A percentile compares a stretch with the other conserved stretches of the same genome.
phyloP scores from a whole-genome alignment of 2,797 vertebrate species.

The Pipistrellus pipistrellus region DNA sequence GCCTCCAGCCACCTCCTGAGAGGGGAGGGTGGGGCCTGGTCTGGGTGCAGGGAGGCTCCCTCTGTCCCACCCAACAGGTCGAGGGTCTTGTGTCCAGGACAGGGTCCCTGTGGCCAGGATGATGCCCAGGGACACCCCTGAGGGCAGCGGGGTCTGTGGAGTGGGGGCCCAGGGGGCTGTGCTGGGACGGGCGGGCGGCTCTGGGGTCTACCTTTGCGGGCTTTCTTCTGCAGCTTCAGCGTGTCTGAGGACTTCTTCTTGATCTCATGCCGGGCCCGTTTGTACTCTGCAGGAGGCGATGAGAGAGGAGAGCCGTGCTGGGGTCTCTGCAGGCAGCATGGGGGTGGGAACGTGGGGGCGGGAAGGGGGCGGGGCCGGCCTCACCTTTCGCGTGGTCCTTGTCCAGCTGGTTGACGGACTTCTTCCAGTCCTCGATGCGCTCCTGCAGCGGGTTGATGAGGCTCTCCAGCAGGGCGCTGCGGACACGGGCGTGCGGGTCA shows the following conservation, averaged over 20 bases:
- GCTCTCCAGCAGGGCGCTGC: constrained; percentile 96
- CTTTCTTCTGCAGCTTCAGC: constrained; percentile 98
- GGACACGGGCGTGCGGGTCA: constrained; percentile 14
- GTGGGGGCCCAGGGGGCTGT: background rate
- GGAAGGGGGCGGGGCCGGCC: fast-evolving
- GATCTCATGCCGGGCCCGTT: constrained; percentile 97
- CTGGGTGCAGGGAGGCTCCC: constrained; percentile 56
- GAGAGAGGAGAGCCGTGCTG: background rate
- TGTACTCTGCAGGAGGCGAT: constrained; percentile 92
- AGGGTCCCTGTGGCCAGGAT: background rate
- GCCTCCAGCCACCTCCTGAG: background rate
- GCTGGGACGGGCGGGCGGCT: fast-evolving
- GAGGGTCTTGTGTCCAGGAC: background rate
- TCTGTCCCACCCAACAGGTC: constrained; percentile 72
- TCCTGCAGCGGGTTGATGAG: constrained; percentile 97
- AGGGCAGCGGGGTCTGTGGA: background rate
- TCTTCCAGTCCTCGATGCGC: constrained; percentile 99
- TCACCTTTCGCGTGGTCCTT: constrained; percentile 98
- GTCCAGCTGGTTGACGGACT: constrained; percentile 96
- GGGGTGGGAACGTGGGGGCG: fast-evolving
- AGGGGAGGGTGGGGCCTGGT: background rate
- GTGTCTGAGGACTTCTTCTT: constrained; percentile 99
- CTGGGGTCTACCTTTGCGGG: constrained; percentile 94
- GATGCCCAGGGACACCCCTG: background rate
- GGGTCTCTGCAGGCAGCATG: background rate